Base-by-base conservation (phyloP, 2,888 invertebrate species). In the Tribolium freemani region DNA sequence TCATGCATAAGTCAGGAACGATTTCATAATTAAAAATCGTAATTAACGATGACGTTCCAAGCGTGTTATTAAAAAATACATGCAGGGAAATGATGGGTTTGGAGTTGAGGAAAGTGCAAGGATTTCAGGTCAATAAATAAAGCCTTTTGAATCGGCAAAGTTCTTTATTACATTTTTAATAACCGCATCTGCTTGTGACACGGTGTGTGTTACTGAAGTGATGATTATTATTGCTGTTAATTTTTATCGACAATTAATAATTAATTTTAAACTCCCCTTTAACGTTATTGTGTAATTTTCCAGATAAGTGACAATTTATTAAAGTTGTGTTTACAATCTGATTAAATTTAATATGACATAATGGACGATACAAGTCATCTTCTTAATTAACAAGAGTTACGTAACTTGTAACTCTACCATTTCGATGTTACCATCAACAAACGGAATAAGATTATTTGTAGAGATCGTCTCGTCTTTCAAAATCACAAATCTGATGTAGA, bases 11-110 rank as follows among this genome's bases (percentile, higher is more conserved):
- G 13, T 46, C 46, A 51, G 45, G 30, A 56, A 30, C 56, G 13
- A 9, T 8, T 67, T 13, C 44, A 67, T 67, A 67, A 67, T 57
- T 56, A 46, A 67, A 67, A 30, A 48, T 30, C 5, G 16, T 48
- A 67, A 63, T 63, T 63, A 63, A 63, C 46, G 46, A 9, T n/a
- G 57, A 9, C 26, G 26, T 48, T 20, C 10, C 21, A 45, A 64
- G 20, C 48, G 45, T 10, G 3, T 54, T 21, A 21, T 64, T 64
- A 38, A 53, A 53, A 51, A 60, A 46, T 60, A 11, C 20, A 60
- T n/a, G 38, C 38, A 38, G n/a, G 3, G 8, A 38, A 38, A 38
- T 38, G 38, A 38, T 38, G 8, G 9, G 38, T 38, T 38, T 38
- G 38, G 8, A 38, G 26, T 26, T 26, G 26, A 26, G 26, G 26